These are phyloP conservation scores for Paralvinella palmiformis DNA, from an alignment of 1,140 invertebrate genomes.

Conservation along the genomic window DNA sequence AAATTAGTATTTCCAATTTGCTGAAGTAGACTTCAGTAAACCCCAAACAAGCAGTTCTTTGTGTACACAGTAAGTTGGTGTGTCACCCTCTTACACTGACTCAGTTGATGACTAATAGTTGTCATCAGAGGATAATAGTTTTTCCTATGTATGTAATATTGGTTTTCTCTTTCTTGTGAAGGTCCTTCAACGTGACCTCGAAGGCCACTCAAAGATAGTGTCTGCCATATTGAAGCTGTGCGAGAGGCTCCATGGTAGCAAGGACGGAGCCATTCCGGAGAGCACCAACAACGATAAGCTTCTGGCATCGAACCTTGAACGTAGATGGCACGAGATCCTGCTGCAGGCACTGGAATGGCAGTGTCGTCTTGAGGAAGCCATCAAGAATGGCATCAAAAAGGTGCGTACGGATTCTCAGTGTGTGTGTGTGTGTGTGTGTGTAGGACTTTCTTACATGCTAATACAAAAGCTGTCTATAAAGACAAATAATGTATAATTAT, in stretches of 20 bases:
- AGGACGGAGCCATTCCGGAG: slow-evolving; percentile 18
- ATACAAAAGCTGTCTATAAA: no score
- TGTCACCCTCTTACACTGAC: no score
- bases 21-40: no score
- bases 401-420: no score
- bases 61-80: background rate
- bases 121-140: no score
- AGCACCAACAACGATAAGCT: slow-evolving; percentile 26
- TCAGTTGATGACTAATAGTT: no score
- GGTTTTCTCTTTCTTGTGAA: slow-evolving; percentile 48
- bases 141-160: slow-evolving; percentile 1
- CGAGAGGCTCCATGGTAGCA: slow-evolving; percentile 49
- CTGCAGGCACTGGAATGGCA: slow-evolving; percentile 82
- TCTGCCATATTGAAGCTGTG: slow-evolving; percentile 69
- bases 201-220: slow-evolving; percentile 75
- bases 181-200: slow-evolving; percentile 77
- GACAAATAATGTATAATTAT: no score
- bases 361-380: slow-evolving; percentile 67
- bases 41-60: slow-evolving; percentile 3
- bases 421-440: no score
- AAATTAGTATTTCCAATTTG: no score
- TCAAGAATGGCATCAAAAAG: no score
- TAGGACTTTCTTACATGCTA: no score
- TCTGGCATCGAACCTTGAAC: slow-evolving; percentile 61
- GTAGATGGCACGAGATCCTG: slow-evolving; percentile 81